Evolutionary conservation across 1,140 invertebrate species (phyloP).

Genomic region (Aphelenchoides besseyi): DNA sequence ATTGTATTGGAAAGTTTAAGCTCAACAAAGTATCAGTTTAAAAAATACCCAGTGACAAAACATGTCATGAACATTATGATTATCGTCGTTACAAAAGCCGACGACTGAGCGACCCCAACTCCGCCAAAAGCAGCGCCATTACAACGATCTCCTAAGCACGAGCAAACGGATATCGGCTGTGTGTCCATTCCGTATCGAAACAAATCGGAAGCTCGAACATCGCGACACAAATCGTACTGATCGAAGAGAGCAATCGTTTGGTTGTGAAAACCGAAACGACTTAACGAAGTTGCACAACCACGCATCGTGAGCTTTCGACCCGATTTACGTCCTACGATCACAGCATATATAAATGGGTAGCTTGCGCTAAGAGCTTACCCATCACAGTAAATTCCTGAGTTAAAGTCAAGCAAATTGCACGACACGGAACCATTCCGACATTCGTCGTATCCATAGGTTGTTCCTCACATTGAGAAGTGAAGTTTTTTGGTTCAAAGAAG

Average conservation of each 20-base stretch:
- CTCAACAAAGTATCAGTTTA: no score
- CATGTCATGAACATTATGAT: not conserved
- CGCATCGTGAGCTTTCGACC: constrained; percentile 47
- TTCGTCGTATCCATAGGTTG: constrained; percentile 35
- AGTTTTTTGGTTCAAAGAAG: constrained; percentile 46
- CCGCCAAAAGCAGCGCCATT: constrained; percentile 19
- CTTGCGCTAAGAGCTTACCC: constrained; percentile 30
- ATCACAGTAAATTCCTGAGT: constrained; percentile 47
- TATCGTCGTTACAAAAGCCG: not conserved
- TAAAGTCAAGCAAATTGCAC: constrained; percentile 47
- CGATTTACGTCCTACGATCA: constrained; percentile 45
- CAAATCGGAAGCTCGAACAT: constrained; percentile 40
- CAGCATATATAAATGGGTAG: not conserved
- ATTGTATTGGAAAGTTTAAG: no score
- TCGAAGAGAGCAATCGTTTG: constrained; percentile 46
- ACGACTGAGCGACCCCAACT: not conserved
- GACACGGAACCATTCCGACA: constrained; percentile 41
- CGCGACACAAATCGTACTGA: constrained; percentile 48
- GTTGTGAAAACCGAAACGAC: constrained; percentile 39
- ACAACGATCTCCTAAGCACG: constrained; percentile 22
- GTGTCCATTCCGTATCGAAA: constrained; percentile 39
- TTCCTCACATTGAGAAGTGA: constrained; percentile 43
- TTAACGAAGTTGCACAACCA: constrained; percentile 41
- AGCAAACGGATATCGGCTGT: constrained; percentile 30
- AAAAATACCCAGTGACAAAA: no score